Base-by-base conservation (phyloP, 2,113 vertebrate species). In the Xenus cinereus region DNA sequence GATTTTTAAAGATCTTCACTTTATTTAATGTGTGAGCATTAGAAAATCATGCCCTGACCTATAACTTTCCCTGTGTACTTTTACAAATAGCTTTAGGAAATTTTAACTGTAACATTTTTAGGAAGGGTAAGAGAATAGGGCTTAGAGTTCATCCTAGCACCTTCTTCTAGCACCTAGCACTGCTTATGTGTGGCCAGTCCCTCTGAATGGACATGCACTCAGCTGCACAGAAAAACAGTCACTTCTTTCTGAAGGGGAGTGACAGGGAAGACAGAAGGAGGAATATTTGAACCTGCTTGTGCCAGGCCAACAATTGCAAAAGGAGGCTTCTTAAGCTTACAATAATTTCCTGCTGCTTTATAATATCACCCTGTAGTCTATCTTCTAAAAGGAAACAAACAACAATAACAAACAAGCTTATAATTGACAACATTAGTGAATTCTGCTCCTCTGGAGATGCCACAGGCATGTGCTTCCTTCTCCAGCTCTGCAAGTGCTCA, bases 381-480 rank as follows among this genome's bases (percentile, higher is more conserved):
- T 54, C 33, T 18, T 90, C 83, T 50, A 50, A 77, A 83, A 86
- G 41, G 50, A 80, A 91, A 50, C 8, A 93, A 90, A 76, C 82
- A 89, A 71, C 48, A 80, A 54, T 50, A 90, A 83, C 32, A 80
- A 76, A 59, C 14, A 54, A 69, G 32, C 30, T 87, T 77, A 16
- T 71, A 91, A 77, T 59, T 88, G n/a, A 86, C 43, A 82, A 24
- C 59, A 87, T 37, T 35, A 48, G 57, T 50, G 53, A 81, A 81
- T 79, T 86, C 82, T 69, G 45, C n/a, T 90, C 26, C 57, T 85
- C 59, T 74, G 50, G 20, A 87, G 53, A 62, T 37, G 41, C 71
- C 66, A n/a, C 71, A 69, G 63, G 50, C 62, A 56, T 57, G 13
- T 1, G 4, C 9, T 72, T 22, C 26, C 24, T 91, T 67, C 33